These are phyloP conservation scores for Chaetophractus vellerosus DNA, from an alignment of 2,797 vertebrate species.

Conservation along the genomic window DNA sequence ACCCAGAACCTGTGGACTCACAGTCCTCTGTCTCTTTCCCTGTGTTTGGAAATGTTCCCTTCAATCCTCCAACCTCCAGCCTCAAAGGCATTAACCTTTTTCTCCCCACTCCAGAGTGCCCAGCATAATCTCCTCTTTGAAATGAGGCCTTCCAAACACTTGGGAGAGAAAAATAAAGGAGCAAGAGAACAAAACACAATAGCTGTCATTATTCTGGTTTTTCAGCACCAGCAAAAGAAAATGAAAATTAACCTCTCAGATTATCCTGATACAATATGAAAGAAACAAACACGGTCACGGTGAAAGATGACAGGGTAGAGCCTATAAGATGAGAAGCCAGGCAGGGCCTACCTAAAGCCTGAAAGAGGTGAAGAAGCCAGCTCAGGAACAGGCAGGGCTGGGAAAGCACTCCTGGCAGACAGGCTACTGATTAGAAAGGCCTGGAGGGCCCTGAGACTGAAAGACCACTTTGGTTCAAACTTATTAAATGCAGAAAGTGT, in stretches of 20 bases:
- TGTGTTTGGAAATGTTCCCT: not conserved
- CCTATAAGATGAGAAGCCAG: not conserved
- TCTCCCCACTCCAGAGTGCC: not conserved
- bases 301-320: not conserved
- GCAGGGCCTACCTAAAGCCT: not conserved
- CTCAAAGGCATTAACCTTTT: too few relatives aligned
- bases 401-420: not conserved
- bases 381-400: fast-evolving
- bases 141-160: not conserved
- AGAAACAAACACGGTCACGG: not conserved
- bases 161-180: not conserved
- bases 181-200: not conserved
- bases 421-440: not conserved
- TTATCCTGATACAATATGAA: not conserved
- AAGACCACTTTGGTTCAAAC: not conserved
- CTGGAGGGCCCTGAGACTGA: not conserved
- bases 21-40: not conserved
- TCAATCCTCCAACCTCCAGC: not conserved
- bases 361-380: not conserved
- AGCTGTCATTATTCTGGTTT: not conserved
- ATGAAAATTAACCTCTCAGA: not conserved
- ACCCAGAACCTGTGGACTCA: not conserved
- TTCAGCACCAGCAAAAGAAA: not conserved
- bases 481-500: not conserved
- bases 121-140: not conserved